Conservation (phyloP, 2,888 invertebrate species). For the Ophion costatus region DNA sequence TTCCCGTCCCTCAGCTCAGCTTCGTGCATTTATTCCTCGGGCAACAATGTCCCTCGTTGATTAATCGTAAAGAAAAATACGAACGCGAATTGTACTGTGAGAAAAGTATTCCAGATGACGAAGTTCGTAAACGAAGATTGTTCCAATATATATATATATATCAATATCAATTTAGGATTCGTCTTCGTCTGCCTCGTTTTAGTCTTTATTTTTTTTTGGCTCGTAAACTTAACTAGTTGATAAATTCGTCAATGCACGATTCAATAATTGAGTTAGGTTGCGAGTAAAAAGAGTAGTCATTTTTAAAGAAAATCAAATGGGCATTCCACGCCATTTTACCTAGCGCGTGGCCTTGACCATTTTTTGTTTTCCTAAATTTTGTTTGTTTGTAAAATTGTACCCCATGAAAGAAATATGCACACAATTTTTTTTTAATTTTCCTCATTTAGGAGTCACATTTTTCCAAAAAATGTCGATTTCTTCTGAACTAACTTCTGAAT, state of each 20-base stretch:
- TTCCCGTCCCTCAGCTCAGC: not conserved
- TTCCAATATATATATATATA: conserved; percentile 1
- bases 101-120: conserved; percentile 6
- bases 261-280: conserved; percentile 68
- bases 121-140: conserved; percentile 20
- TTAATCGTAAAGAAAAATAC: conserved; percentile 62
- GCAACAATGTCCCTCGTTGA: conserved; percentile 65
- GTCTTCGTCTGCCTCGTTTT: conserved; percentile 37
- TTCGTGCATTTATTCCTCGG: conserved; percentile 9
- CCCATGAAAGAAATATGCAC: no score
- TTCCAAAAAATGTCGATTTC: no score
- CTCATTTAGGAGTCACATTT: no score
- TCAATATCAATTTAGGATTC: conserved; percentile 29
- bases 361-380: no score
- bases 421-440: no score
- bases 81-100: conserved; percentile 45
- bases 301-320: conserved; percentile 56
- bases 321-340: no score
- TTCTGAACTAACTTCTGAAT: no score
- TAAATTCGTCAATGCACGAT: conserved; percentile 69
- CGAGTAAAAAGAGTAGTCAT: conserved; percentile 68
- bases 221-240: conserved; percentile 73
- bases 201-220: conserved; percentile 48
- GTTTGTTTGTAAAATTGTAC: no score
- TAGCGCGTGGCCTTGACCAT: no score